Percentiles rank a stretch among this genome's conserved stretches.
Conservation (phyloP, 1,140 invertebrate species). For the Lucilia cuprina region DNA sequence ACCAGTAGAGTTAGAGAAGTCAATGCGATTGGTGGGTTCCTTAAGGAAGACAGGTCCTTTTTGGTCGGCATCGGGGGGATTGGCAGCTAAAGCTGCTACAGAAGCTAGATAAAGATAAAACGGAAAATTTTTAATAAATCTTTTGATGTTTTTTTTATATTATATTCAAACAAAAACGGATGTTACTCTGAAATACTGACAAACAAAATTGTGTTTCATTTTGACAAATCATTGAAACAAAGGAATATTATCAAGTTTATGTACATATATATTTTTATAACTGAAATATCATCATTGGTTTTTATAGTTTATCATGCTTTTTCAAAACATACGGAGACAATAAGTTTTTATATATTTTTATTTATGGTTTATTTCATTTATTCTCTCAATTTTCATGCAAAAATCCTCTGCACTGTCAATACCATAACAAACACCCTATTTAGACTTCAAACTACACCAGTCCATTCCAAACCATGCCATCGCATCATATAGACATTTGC, state of each 20-base stretch:
- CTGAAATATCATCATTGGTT: not conserved
- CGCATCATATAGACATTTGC: not conserved
- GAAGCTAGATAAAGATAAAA: slow-evolving; percentile 17
- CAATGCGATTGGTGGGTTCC: slow-evolving; percentile 88
- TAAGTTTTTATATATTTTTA: not conserved
- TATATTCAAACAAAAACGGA: not conserved
- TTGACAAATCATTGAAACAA: not conserved
- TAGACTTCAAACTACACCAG: not conserved
- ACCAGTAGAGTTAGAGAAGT: slow-evolving; percentile 94
- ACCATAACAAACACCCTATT: not conserved
- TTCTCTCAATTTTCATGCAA: not conserved
- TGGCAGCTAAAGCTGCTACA: slow-evolving; percentile 48
- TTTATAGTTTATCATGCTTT: not conserved
- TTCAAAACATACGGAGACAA: not conserved
- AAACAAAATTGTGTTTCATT: no score
- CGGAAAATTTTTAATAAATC: not conserved
- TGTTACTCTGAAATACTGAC: no score
- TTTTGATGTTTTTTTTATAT: not conserved
- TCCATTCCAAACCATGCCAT: not conserved
- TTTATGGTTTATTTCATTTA: not conserved
- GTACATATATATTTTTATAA: no score
- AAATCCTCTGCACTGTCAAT: not conserved
- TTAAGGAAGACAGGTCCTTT: slow-evolving; percentile 88
- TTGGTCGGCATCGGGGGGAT: slow-evolving; percentile 58
- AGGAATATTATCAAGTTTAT: no score